Conservation (phyloP, 2,888 invertebrate genomes). For the Dasysyrphus tricinctus region DNA sequence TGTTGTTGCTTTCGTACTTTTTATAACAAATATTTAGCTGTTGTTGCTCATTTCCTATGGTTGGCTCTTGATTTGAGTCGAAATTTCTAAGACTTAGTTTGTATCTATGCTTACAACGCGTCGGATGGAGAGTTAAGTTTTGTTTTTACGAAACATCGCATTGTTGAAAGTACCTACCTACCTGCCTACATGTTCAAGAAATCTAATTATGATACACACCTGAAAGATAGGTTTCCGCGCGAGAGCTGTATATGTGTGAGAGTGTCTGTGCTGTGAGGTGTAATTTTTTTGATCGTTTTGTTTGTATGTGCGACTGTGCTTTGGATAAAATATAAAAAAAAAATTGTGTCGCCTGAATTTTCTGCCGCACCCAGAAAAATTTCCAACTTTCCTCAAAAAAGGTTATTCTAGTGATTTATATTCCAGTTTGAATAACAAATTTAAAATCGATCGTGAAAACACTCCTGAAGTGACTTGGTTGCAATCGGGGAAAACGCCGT, state of each 20-base stretch:
- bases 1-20: slow-evolving; percentile 19
- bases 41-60: slow-evolving; percentile 61
- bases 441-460: neutral
- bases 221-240: slow-evolving; percentile 43
- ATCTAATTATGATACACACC: slow-evolving; percentile 74
- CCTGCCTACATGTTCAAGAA: slow-evolving; percentile 68
- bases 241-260: slow-evolving; percentile 22
- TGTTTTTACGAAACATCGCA: slow-evolving; percentile 57
- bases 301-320: slow-evolving; percentile 58
- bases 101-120: slow-evolving; percentile 68
- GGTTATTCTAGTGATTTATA: slow-evolving; percentile 21
- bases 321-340: slow-evolving; percentile 63
- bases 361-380: slow-evolving; percentile 72
- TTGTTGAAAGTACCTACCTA: slow-evolving; percentile 52
- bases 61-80: slow-evolving; percentile 51
- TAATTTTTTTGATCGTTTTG: slow-evolving; percentile 55
- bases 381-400: slow-evolving; percentile 46
- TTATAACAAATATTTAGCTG: slow-evolving; percentile 20
- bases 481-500: slow-evolving; percentile 12
- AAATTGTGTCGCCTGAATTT: slow-evolving; percentile 63
- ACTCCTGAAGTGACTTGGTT: neutral
- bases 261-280: slow-evolving; percentile 55
- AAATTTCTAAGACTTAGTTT: slow-evolving; percentile 61
- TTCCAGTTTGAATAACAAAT: neutral
- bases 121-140: slow-evolving; percentile 65